Evolutionary conservation across 1,140 invertebrate species (phyloP).

Genomic region (Drosophila watanabei): DNA sequence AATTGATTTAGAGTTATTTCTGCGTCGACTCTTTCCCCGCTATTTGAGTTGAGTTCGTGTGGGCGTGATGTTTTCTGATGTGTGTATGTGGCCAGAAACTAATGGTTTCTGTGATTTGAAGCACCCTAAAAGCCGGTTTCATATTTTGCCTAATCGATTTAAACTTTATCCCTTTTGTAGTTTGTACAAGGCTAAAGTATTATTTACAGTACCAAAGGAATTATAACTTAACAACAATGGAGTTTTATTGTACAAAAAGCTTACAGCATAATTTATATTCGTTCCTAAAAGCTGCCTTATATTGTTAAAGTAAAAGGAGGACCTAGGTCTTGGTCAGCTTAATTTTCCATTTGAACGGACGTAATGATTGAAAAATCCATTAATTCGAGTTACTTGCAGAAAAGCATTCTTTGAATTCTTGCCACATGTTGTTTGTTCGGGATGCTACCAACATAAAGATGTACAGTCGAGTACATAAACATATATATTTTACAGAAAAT

Average conservation of each 20-base stretch:
- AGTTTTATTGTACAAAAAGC: background rate
- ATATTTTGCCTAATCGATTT: conserved; percentile 1
- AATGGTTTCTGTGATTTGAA: conserved; percentile 28
- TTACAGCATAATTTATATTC: background rate
- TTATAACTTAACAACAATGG: too few species aligned
- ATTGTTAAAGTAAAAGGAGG: background rate
- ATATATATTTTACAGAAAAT: background rate
- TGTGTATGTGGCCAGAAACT: conserved; percentile 29
- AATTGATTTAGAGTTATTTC: conserved; percentile 78
- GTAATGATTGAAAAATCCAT: conserved; percentile 65
- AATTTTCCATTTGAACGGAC: conserved; percentile 27
- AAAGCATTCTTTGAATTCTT: conserved; percentile 61
- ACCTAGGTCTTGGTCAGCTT: background rate
- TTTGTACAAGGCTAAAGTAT: background rate
- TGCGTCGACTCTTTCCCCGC: conserved; percentile 30
- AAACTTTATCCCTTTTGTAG: background rate
- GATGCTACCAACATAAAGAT: conserved; percentile 18
- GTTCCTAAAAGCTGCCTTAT: background rate
- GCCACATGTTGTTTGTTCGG: conserved; percentile 33
- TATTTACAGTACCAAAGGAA: background rate
- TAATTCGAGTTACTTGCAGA: conserved; percentile 75
- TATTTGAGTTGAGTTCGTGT: conserved; percentile 14
- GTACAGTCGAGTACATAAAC: conserved; percentile 2
- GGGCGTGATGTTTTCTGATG: conserved; percentile 16
- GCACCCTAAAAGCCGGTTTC: background rate